phyloP scores from a whole-genome alignment of 2,888 invertebrate species.

The Nemapogon koenigi region DNA sequence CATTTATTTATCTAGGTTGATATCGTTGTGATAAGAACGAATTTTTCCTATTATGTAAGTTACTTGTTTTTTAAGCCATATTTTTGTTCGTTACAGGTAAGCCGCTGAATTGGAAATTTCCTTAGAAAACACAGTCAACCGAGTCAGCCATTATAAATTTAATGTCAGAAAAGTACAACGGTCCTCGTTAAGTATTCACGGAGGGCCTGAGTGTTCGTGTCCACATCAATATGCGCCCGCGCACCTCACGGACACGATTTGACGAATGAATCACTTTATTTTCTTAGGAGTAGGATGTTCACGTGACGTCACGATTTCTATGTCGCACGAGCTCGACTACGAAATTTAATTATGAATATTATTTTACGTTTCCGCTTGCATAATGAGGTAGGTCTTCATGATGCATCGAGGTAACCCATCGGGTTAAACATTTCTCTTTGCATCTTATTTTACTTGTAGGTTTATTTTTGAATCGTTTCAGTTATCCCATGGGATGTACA shows the following conservation, averaged over 20 bases:
- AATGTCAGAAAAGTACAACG: conserved; percentile 13
- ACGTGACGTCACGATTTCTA: conserved; percentile 57
- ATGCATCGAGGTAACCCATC: no score
- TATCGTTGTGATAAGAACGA: neutral
- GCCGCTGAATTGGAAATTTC: neutral
- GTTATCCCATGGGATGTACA: no score
- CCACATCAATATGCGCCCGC: conserved; percentile 55
- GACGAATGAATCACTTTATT: conserved; percentile 53
- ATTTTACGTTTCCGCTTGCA: conserved; percentile 36
- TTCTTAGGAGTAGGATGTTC: conserved; percentile 28
- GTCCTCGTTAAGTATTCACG: conserved; percentile 39
- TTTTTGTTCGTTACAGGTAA: conserved; percentile 6
- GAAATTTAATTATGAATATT: conserved; percentile 39
- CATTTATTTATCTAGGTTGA: neutral
- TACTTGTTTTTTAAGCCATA: neutral
- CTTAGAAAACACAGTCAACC: neutral
- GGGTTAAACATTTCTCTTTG: no score
- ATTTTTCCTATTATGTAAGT: no score
- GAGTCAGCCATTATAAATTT: conserved; percentile 5
- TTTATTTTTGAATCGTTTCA: no score
- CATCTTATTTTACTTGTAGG: no score
- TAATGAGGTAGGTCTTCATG: conserved; percentile 22
- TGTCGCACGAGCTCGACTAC: conserved; percentile 48
- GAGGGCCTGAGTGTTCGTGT: conserved; percentile 31
- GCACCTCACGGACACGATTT: conserved; percentile 46